Evolutionary conservation across 1,140 invertebrate genomes (phyloP), one percentile per base, ranked within the genome.

Genomic region (Orchesella cincta): DNA sequence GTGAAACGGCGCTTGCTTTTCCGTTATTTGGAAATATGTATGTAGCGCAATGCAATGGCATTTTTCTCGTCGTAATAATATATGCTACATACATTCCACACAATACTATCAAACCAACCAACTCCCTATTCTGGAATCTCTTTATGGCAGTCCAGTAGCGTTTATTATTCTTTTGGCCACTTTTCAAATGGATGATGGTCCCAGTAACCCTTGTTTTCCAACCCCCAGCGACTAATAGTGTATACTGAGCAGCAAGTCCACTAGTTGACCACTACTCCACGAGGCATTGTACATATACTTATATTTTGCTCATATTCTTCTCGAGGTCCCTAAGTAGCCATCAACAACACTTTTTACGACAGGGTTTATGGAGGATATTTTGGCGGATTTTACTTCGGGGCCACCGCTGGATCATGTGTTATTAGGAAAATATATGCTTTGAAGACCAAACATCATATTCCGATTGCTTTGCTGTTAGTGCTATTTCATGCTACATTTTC

Each of bases 261-360:
- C 62, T 31, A 67, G 8, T 67, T 26, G 62, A 67, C 62, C 62
- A 67, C 62, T 67, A 31, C 3, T 8, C 8, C 31, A 67, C 2
- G 62, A 33, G n/a, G n/a, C n/a, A n/a, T n/a, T n/a, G n/a, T n/a
- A n/a, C n/a, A n/a, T n/a, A n/a, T n/a, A n/a, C n/a, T n/a, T n/a
- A n/a, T n/a, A n/a, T n/a, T n/a, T n/a, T n/a, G n/a, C n/a, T n/a
- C n/a, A n/a, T 67, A 67, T 67, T 67, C 2, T 67, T 33, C 62
- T 26, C 31, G 3, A 67, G 62, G 62, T 33, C 62, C 31, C 62
- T 67, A 67, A 67, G 62, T 67, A 67, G 62, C 62, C 62, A 67
- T 67, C 62, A 67, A 67, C 62, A 67, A 67, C 62, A 67, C 62
- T 67, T 67, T 67, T 67, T 67, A 67, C 62, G 62, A 67, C 62